phyloP scores from a whole-genome alignment of 1,140 invertebrate species.

The Tribolium castaneum region DNA sequence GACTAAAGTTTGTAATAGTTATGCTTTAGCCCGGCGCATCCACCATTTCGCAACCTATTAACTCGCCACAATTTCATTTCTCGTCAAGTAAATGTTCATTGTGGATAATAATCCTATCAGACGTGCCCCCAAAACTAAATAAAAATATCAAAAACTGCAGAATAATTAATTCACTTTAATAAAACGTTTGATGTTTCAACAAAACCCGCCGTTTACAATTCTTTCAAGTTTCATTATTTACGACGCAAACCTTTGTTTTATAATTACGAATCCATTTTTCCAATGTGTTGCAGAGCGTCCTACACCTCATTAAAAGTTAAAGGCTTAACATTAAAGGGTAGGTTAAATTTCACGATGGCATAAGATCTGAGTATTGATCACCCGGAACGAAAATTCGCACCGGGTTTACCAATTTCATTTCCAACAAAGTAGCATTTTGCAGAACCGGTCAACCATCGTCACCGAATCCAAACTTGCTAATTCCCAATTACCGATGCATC shows the following conservation, averaged over 20 bases:
- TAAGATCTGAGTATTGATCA: constrained; percentile 12
- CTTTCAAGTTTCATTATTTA: too few species aligned
- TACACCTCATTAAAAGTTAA: constrained; percentile 20
- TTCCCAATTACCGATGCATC: not conserved
- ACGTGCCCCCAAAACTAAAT: not conserved
- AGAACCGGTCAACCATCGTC: too few species aligned
- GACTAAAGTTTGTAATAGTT: not conserved
- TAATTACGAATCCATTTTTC: not conserved
- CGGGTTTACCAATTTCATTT: not conserved
- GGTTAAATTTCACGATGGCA: constrained; percentile 15
- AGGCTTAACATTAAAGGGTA: constrained; percentile 28
- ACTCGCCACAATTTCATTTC: not conserved
- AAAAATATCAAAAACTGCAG: not conserved
- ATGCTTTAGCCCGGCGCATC: not conserved
- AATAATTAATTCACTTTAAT: not conserved
- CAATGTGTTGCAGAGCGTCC: not conserved
- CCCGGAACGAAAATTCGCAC: not conserved
- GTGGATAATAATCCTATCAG: not conserved
- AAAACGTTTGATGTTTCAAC: too few species aligned
- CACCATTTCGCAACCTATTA: not conserved
- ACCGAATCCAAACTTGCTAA: not conserved
- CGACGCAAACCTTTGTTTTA: too few species aligned
- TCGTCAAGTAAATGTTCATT: not conserved
- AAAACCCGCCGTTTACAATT: too few species aligned
- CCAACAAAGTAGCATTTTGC: not conserved